Percentiles rank a stretch among this genome's conserved stretches.
phyloP scores from a whole-genome alignment of 2,113 vertebrate genomes.

The Elephantulus edwardii region DNA sequence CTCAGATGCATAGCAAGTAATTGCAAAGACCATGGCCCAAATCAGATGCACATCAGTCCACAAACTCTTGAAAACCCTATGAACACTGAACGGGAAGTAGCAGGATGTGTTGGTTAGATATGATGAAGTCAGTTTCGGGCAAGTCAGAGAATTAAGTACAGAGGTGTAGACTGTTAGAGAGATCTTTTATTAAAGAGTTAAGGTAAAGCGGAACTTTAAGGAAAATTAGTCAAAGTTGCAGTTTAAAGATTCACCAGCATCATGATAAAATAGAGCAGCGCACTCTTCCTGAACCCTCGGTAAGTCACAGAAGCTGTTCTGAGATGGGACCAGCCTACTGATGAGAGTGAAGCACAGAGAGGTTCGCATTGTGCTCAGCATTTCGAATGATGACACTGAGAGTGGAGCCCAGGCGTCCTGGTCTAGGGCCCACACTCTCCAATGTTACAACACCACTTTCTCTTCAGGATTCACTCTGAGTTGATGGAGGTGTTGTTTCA shows the following conservation, averaged over 20 bases:
- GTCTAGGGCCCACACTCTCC: no score
- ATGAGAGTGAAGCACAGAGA: background rate
- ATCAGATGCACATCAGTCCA: no score
- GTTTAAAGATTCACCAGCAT: background rate
- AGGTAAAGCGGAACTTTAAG: background rate
- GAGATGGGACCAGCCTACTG: background rate
- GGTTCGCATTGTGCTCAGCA: background rate
- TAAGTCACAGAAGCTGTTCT: background rate
- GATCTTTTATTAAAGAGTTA: background rate
- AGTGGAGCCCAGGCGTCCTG: background rate
- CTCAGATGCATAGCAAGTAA: no score
- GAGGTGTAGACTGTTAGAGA: background rate
- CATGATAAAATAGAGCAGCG: background rate
- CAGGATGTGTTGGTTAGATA: background rate
- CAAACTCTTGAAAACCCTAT: no score
- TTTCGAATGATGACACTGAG: background rate
- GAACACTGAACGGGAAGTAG: no score
- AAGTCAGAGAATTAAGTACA: background rate
- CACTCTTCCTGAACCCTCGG: background rate
- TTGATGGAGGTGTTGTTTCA: background rate
- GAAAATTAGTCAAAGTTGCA: background rate
- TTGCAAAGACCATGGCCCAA: no score
- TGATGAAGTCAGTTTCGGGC: background rate
- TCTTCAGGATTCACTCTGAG: background rate
- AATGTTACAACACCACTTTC: background rate